These are phyloP conservation scores for Chouioia cunea DNA, from an alignment of 2,888 invertebrate genomes.

Conservation along the genomic window DNA sequence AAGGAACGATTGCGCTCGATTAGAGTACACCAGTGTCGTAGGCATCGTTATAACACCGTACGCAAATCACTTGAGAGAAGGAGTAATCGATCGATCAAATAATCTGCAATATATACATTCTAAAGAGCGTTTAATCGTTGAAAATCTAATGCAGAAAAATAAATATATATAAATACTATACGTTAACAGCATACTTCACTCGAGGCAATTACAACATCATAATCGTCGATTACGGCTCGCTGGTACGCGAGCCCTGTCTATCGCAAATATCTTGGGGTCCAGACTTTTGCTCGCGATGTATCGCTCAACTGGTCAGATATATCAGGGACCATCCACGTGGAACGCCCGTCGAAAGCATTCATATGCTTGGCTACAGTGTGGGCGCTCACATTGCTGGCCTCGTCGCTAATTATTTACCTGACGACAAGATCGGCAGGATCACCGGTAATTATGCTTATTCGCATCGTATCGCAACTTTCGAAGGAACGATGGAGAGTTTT, in stretches of 20 bases:
- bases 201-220: constrained; percentile 87
- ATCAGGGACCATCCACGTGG: constrained; percentile 83
- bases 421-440: constrained; percentile 86
- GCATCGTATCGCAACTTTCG: no score
- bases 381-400: constrained; percentile 89
- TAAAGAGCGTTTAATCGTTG: neutral
- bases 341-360: constrained; percentile 80
- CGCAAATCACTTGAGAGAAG: neutral
- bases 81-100: neutral
- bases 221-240: constrained; percentile 85
- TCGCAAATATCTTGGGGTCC: constrained; percentile 76
- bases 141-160: neutral
- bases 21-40: neutral
- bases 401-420: constrained; percentile 81
- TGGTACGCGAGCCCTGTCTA: constrained; percentile 86
- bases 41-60: neutral
- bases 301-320: constrained; percentile 85
- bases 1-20: neutral
- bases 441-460: constrained; percentile 72
- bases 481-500: no score
- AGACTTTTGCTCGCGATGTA: constrained; percentile 75
- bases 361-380: constrained; percentile 88
- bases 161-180: neutral
- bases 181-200: constrained; percentile 77
- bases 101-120: constrained; percentile 9